These are phyloP conservation scores for Pantala flavescens DNA, from an alignment of 1,140 invertebrate species.

Conservation along the genomic window DNA sequence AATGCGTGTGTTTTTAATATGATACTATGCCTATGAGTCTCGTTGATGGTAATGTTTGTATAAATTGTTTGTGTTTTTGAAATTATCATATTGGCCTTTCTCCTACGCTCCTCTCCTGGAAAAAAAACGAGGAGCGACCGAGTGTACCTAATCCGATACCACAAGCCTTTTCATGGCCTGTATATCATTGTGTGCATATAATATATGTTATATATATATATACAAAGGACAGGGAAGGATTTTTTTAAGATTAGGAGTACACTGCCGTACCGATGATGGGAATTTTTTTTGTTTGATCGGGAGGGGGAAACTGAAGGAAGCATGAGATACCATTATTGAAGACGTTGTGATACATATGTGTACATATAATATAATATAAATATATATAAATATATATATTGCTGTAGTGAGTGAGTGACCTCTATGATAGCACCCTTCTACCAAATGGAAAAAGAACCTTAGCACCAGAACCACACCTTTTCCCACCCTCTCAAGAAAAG, in stretches of 20 bases:
- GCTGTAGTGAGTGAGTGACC: slow-evolving; percentile 7
- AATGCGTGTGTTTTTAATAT: slow-evolving; percentile 10
- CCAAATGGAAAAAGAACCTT: neutral
- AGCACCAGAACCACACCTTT: slow-evolving; percentile 7
- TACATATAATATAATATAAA: slow-evolving; percentile 6
- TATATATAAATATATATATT: slow-evolving; percentile 3
- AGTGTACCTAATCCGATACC: slow-evolving; percentile 4
- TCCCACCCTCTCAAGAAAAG: neutral
- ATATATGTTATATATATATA: slow-evolving; percentile 6
- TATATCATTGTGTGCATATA: slow-evolving; percentile 10
- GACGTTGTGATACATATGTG: slow-evolving; percentile 9
- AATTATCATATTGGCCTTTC: neutral
- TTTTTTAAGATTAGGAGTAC: neutral
- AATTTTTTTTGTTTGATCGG: neutral
- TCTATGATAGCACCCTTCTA: slow-evolving; percentile 9
- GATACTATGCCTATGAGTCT: neutral
- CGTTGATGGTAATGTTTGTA: slow-evolving; percentile 9
- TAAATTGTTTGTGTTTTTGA: slow-evolving; percentile 4
- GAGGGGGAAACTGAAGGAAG: neutral
- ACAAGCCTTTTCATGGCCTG: slow-evolving; percentile 4
- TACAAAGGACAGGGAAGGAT: neutral
- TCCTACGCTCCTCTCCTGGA: neutral
- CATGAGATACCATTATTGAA: neutral
- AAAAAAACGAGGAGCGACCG: neutral
- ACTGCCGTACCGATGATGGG: neutral